Percentiles rank a stretch among this genome's conserved stretches.
phyloP scores from a whole-genome alignment of 23 tunicate genomes.

The Phallusia fumigata region DNA sequence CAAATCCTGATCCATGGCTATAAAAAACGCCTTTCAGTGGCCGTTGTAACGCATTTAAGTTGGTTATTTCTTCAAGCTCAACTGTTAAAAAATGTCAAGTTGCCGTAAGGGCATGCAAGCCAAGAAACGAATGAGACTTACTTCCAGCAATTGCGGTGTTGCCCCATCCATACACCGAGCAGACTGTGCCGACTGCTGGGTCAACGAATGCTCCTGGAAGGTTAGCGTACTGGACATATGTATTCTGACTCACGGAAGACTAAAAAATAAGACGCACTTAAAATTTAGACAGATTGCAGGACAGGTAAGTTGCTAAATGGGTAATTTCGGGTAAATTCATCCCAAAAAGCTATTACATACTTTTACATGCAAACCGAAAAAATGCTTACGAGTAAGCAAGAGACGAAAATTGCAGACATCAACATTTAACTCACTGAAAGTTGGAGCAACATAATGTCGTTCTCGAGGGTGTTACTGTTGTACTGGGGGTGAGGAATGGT shows the following conservation, averaged over 20 bases:
- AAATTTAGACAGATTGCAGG: background rate
- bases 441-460: constrained; percentile 81
- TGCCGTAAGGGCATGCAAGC: too few species aligned
- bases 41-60: too few species aligned
- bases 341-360: too few species aligned
- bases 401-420: too few species aligned
- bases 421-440: constrained; percentile 19
- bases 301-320: too few species aligned
- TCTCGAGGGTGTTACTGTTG: constrained; percentile 47
- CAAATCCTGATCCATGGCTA: too few species aligned
- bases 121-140: constrained; percentile 36
- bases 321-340: too few species aligned
- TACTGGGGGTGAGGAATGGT: constrained; percentile 72
- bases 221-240: constrained; percentile 14
- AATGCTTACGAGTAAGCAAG: too few species aligned
- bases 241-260: background rate
- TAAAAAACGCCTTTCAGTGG: too few species aligned
- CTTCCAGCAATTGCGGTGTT: constrained; percentile 34
- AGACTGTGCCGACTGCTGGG: constrained; percentile 33
- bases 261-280: background rate
- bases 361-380: too few species aligned
- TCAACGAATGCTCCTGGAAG: constrained; percentile 29
- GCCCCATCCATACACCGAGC: constrained; percentile 60
- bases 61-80: too few species aligned
- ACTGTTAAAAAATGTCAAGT: too few species aligned